Evolutionary conservation across 53 echinoderm and acorn worm species (phyloP).

Genomic region (Holothuria scabra): DNA sequence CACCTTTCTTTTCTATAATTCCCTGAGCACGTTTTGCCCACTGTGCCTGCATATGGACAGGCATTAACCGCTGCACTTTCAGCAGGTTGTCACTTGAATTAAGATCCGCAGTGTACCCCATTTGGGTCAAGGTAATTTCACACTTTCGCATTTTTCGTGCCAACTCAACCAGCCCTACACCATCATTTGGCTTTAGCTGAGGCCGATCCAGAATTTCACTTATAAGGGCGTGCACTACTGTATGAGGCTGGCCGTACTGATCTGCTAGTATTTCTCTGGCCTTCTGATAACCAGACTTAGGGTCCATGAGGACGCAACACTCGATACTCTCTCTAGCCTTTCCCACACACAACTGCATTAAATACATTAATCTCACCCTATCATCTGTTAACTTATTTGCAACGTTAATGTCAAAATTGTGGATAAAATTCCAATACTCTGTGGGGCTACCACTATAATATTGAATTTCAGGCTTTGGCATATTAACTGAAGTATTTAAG

Average conservation of each 20-base stretch:
- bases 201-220: conserved; percentile 37
- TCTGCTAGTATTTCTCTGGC: conserved; percentile 37
- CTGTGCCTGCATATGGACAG: conserved; percentile 45
- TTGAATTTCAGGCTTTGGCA: not conserved
- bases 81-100: conserved; percentile 51
- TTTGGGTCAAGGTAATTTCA: conserved; percentile 51
- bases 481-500: not conserved
- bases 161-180: conserved; percentile 36
- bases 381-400: conserved; percentile 20
- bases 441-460: not conserved
- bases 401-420: conserved; percentile 37
- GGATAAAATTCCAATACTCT: conserved; percentile 29
- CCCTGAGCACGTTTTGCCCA: conserved; percentile 55
- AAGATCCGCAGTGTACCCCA: conserved; percentile 51
- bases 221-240: conserved; percentile 25
- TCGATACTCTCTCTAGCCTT: conserved; percentile 57
- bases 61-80: conserved; percentile 61
- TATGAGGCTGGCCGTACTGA: conserved; percentile 54
- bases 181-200: conserved; percentile 57
- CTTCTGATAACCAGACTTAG: conserved; percentile 15
- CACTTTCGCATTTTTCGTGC: conserved; percentile 61
- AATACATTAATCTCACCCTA: conserved; percentile 45
- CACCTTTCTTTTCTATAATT: conserved; percentile 6
- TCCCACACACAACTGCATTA: conserved; percentile 51
- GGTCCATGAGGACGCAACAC: conserved; percentile 37